phyloP scores from a whole-genome alignment of 2,797 vertebrate species.

The Scleropages formosus region DNA sequence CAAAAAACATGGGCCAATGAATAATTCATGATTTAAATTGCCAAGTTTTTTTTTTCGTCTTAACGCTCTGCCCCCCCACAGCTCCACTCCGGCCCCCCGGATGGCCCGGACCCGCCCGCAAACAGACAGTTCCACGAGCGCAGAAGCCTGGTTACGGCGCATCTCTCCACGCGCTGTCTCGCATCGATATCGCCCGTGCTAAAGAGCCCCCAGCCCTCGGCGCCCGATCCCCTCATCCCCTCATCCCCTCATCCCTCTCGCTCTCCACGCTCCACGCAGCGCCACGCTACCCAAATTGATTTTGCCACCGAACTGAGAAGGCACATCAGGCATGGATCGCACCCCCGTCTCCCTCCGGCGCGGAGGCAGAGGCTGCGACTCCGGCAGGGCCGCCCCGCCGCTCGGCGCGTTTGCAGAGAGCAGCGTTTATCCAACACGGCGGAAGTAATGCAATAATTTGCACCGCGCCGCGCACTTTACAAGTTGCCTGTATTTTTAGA shows the following conservation, averaged over 20 bases:
- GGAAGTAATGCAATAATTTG: constrained; percentile 26
- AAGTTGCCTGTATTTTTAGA: constrained; percentile 15
- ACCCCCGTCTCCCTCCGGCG: constrained; percentile 58
- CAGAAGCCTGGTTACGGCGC: constrained; percentile 5
- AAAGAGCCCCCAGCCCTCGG: constrained; percentile 8
- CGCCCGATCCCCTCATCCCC: constrained; percentile 34
- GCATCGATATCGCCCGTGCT: constrained; percentile 19
- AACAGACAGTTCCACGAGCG: too few species aligned
- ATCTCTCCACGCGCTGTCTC: constrained; percentile 8
- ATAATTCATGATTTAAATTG: constrained; percentile 27
- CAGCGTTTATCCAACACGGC: constrained; percentile 35
- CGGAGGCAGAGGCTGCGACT: constrained; percentile 40
- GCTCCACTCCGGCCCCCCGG: too few species aligned
- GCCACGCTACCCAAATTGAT: constrained; percentile 66
- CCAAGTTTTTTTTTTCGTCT: constrained; percentile 16
- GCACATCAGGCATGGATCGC: constrained; percentile 62
- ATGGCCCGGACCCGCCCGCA: too few species aligned
- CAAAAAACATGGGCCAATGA: constrained; percentile 1
- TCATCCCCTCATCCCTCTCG: constrained; percentile 40
- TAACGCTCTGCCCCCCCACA: not conserved
- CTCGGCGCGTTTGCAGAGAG: not conserved
- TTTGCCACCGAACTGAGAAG: constrained; percentile 64
- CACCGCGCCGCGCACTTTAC: constrained; percentile 1
- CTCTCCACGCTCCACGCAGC: constrained; percentile 48
- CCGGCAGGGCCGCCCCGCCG: constrained; percentile 1